Percentiles rank a stretch among this genome's conserved stretches.
Conservation (phyloP, 1,140 invertebrate genomes). For the Aphidius gifuensis region DNA sequence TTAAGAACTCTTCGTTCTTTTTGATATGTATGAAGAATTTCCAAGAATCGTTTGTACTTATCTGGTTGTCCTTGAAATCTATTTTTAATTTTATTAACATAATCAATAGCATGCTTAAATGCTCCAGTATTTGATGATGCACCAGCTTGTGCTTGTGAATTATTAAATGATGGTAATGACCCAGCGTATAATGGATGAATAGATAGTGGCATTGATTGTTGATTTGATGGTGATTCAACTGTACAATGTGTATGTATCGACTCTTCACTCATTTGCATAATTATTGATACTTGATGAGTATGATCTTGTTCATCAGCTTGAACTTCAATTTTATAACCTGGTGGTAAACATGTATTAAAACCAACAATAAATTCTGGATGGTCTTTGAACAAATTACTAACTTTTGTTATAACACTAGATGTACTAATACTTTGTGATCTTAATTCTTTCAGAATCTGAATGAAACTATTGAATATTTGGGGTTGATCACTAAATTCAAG, state of each 20-base stretch:
- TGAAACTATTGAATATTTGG: conserved; percentile 97
- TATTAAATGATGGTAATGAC: conserved; percentile 55
- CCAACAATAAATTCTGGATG: conserved; percentile 98
- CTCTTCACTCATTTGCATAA: conserved; percentile 72
- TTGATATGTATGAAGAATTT: conserved; percentile 97
- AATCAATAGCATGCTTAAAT: conserved; percentile 98
- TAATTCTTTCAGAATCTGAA: conserved; percentile 99
- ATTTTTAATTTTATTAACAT: conserved; percentile 99
- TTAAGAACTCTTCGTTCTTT: conserved; percentile 93
- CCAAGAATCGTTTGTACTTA: conserved; percentile 96
- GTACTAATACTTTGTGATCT: conserved; percentile 99
- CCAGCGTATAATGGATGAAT: conserved; percentile 50
- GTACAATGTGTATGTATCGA: conserved; percentile 57
- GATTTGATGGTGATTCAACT: conserved; percentile 50
- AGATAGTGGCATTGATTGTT: conserved; percentile 48
- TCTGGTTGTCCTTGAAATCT: conserved; percentile 96
- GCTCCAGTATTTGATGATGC: conserved; percentile 51
- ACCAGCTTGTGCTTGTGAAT: conserved; percentile 58
- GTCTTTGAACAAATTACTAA: conserved; percentile 94
- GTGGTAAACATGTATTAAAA: conserved; percentile 98
- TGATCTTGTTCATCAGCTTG: conserved; percentile 83
- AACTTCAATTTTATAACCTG: conserved; percentile 97
- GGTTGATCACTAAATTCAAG: conserved; percentile 96
- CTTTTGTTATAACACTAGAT: conserved; percentile 94
- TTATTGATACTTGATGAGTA: conserved; percentile 76